Conservation (phyloP, 2,797 vertebrate species). For the Gadopsis marmoratus region DNA sequence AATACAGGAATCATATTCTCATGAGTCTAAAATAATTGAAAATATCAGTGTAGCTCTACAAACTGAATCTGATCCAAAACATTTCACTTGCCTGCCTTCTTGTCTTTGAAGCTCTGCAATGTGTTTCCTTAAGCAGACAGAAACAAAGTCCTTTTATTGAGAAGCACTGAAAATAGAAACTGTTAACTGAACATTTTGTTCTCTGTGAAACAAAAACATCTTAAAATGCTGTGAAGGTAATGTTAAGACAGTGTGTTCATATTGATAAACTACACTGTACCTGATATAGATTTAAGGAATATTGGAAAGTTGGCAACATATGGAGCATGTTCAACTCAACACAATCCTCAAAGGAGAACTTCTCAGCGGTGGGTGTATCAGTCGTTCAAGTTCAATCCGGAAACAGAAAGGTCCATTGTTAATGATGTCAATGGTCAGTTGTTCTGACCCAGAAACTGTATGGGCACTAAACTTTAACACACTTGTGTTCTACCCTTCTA, state of each 20-base stretch:
- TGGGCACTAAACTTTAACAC: conserved; percentile 50
- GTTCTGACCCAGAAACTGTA: conserved; percentile 63
- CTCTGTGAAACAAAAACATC: no score
- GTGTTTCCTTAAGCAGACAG: conserved; percentile 41
- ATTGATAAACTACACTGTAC: no score
- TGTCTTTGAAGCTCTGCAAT: conserved; percentile 58
- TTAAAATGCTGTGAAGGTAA: no score
- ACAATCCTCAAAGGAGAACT: conserved; percentile 70
- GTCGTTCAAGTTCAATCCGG: conserved; percentile 24
- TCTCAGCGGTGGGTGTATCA: rapidly evolving
- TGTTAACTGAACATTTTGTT: background rate
- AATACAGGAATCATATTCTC: background rate
- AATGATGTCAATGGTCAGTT: conserved; percentile 78
- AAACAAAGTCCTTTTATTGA: background rate
- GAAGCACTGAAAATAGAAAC: background rate
- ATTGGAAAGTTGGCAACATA: conserved; percentile 36
- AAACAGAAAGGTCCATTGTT: conserved; percentile 74
- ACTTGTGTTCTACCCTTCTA: rapidly evolving
- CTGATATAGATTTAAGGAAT: background rate
- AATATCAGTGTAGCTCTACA: background rate
- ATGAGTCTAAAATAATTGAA: background rate
- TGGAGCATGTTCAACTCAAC: conserved; percentile 34
- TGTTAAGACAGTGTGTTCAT: no score
- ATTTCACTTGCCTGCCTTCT: conserved; percentile 50
- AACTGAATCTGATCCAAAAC: background rate